These are phyloP conservation scores for Aphaenogaster ashmeadi DNA, from an alignment of 1,140 invertebrate species.

Conservation along the genomic window DNA sequence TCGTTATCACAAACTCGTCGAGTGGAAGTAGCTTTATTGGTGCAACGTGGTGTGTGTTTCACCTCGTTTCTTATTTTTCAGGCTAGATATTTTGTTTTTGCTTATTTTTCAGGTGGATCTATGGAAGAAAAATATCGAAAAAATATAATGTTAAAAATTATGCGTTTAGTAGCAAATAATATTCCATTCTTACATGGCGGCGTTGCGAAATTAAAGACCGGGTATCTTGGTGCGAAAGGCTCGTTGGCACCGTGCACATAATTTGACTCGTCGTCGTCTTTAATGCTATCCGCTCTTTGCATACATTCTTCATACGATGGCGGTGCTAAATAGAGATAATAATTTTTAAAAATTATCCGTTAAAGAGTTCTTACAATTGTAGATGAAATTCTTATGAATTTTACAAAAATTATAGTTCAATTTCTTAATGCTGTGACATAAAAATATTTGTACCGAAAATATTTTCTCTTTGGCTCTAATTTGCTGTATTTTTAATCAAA, in stretches of 20 bases:
- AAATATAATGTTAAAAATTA: not conserved
- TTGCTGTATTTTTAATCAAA: not conserved
- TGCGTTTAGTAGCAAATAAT: not conserved
- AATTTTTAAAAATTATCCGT: not conserved
- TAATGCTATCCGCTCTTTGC: slow-evolving; percentile 53
- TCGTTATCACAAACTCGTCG: not conserved
- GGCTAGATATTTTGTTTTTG: not conserved
- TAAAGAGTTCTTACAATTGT: not conserved
- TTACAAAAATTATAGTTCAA: slow-evolving; percentile 1
- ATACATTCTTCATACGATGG: slow-evolving; percentile 77
- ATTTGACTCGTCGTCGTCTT: slow-evolving; percentile 61
- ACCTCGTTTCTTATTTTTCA: not conserved
- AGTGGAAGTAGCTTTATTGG: not conserved
- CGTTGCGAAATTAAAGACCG: slow-evolving; percentile 67
- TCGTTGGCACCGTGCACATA: slow-evolving; percentile 54
- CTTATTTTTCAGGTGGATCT: slow-evolving; percentile 26
- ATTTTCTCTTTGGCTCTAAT: not conserved
- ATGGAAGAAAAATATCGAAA: not conserved
- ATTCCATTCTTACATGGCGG: slow-evolving; percentile 42
- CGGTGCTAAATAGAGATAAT: slow-evolving; percentile 65
- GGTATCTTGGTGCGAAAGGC: slow-evolving; percentile 70
- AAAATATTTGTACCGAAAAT: not conserved
- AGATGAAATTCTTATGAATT: not conserved
- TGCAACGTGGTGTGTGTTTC: not conserved
- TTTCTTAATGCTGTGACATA: not conserved